Conservation (phyloP, 53 echinoderm and acorn worm species). For the Holothuria leucospilota region DNA sequence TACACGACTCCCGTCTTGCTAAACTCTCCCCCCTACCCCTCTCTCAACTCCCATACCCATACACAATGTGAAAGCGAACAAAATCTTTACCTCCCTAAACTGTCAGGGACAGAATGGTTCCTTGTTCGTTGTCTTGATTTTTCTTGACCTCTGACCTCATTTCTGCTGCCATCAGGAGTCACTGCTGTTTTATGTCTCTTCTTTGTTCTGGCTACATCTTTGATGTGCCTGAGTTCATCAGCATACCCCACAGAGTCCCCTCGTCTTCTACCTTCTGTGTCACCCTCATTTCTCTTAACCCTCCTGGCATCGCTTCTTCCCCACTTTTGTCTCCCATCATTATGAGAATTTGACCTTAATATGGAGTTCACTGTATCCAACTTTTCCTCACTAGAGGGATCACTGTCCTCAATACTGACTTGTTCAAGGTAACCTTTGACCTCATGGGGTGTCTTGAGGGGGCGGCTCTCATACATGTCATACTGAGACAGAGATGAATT, state of each 20-base stretch:
- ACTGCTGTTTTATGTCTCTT: constrained; percentile 44
- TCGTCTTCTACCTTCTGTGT: background rate
- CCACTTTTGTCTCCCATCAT: too few species aligned
- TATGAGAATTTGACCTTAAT: too few species aligned
- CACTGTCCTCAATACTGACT: background rate
- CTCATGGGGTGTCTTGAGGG: constrained; percentile 68
- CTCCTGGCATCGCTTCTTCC: too few species aligned
- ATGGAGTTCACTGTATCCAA: too few species aligned
- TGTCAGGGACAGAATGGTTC: background rate
- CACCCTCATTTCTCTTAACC: too few species aligned
- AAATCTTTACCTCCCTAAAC: background rate
- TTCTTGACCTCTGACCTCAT: constrained; percentile 30
- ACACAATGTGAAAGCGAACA: background rate
- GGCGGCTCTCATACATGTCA: constrained; percentile 82
- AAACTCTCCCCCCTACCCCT: too few species aligned
- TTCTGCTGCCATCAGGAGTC: constrained; percentile 47
- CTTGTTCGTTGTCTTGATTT: constrained; percentile 9
- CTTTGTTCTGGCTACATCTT: constrained; percentile 76
- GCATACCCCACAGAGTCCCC: background rate
- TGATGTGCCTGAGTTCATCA: constrained; percentile 72
- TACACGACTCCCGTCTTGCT: too few species aligned
- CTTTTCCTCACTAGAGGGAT: too few species aligned
- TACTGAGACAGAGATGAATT: constrained; percentile 53
- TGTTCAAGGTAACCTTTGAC: constrained; percentile 31
- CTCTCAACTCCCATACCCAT: background rate